A percentile compares a stretch with the other conserved stretches of the same genome.
These are phyloP conservation scores for Anolis apletophallus DNA, from an alignment of 2,797 vertebrate genomes.

Conservation along the genomic window DNA sequence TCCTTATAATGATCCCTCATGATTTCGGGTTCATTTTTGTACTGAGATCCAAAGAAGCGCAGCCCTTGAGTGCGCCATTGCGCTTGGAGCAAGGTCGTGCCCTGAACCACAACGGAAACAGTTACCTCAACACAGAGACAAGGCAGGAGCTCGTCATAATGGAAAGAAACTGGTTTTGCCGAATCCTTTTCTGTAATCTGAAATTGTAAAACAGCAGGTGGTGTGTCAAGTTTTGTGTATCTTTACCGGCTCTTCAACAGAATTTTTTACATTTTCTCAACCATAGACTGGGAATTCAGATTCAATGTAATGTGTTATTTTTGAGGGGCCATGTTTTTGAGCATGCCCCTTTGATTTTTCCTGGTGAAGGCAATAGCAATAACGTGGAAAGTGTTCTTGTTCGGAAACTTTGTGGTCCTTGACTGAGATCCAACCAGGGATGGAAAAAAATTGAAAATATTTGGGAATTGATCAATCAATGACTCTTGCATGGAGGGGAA, in stretches of 20 bases:
- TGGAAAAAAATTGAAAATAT: no score
- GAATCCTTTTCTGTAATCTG: slow-evolving; percentile 84
- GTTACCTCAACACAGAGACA: slow-evolving; percentile 92
- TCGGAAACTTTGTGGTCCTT: no score
- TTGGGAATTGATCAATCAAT: no score
- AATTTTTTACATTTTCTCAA: no score
- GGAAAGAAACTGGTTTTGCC: slow-evolving; percentile 71
- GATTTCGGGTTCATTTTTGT: not conserved
- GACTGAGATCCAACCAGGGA: no score
- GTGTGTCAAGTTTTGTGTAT: slow-evolving; percentile 5
- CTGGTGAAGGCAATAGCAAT: no score
- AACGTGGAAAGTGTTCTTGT: no score
- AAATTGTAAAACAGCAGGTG: slow-evolving; percentile 52
- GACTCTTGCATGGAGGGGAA: no score
- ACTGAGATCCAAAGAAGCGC: slow-evolving; percentile 2
- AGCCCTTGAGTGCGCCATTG: not conserved
- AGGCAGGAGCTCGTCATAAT: slow-evolving; percentile 77
- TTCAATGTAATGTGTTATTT: no score
- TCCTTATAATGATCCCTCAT: not conserved
- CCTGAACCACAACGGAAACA: not conserved
- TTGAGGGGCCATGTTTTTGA: no score
- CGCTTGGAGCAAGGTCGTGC: not conserved
- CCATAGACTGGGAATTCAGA: no score
- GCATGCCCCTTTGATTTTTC: no score
- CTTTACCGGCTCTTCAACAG: not conserved